Percentiles rank a stretch among this genome's conserved stretches.
Conservation (phyloP, 2,797 vertebrate species). For the Hybognathus amarus region DNA sequence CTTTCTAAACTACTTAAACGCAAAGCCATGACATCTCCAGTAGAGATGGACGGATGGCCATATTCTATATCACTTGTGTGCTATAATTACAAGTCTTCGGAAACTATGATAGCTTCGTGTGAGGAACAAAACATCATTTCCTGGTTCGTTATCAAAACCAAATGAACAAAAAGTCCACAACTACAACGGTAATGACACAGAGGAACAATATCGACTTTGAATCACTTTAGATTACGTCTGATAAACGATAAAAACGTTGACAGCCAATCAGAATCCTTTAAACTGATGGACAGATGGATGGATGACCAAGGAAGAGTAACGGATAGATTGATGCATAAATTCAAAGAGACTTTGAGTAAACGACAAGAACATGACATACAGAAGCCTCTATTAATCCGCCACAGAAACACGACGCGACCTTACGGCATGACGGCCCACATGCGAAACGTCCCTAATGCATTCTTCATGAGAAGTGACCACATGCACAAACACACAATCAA, state of each 20-base stretch:
- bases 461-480: conserved; percentile 52
- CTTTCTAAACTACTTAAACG: not conserved
- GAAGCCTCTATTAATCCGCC: conserved; percentile 84
- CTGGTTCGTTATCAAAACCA: not conserved
- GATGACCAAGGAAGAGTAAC: conserved; percentile 75
- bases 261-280: not conserved
- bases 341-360: conserved; percentile 81
- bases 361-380: conserved; percentile 89
- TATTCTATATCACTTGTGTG: not conserved
- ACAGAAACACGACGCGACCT: conserved; percentile 38
- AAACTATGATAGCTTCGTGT: not conserved
- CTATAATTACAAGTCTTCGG: not conserved
- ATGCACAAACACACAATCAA: conserved; percentile 43
- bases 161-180: not conserved
- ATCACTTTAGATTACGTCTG: not conserved
- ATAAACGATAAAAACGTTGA: not conserved
- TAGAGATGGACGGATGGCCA: not conserved
- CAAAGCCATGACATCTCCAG: not conserved
- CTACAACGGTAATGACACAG: not conserved
- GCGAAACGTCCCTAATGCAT: conserved; percentile 36
- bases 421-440: not conserved
- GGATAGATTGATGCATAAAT: conserved; percentile 83
- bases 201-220: not conserved
- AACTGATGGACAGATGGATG: conserved; percentile 57
- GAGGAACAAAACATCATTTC: not conserved